A percentile compares a stretch with the other conserved stretches of the same genome.
Conservation (phyloP, 2,797 vertebrate genomes). For the Coranthus polyacanthus region DNA sequence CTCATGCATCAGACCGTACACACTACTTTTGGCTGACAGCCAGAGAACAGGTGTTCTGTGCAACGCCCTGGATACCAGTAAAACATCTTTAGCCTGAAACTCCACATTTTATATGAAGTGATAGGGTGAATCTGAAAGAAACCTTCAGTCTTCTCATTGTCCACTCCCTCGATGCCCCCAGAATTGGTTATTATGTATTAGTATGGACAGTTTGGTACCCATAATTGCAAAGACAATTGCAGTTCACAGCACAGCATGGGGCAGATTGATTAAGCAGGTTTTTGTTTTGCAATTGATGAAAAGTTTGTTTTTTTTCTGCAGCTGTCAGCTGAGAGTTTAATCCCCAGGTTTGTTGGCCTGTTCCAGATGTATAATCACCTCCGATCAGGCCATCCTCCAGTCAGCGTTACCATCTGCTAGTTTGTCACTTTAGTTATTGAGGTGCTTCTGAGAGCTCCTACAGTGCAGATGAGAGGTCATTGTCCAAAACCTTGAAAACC, state of each 20-base stretch:
- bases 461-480: constrained; percentile 19
- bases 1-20: constrained; percentile 8
- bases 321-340: constrained; percentile 28
- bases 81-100: constrained; percentile 38
- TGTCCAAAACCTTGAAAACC: constrained; percentile 27
- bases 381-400: constrained; percentile 46
- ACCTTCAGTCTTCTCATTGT: constrained; percentile 1
- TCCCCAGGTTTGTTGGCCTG: constrained; percentile 32
- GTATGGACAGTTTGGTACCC: constrained; percentile 20
- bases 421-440: constrained; percentile 36
- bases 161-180: constrained; percentile 14
- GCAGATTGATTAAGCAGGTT: constrained; percentile 35
- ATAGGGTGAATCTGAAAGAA: constrained; percentile 6
- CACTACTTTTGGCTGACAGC: constrained; percentile 26
- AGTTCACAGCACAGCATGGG: constrained; percentile 21
- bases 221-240: constrained; percentile 42
- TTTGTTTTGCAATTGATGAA: constrained; percentile 43
- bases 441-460: constrained; percentile 28
- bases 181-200: constrained; percentile 35
- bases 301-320: constrained; percentile 25
- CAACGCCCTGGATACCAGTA: constrained; percentile 17
- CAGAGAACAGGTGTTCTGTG: constrained; percentile 45
- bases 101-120: constrained; percentile 10
- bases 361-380: constrained; percentile 67
- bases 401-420: constrained; percentile 58